Base-by-base conservation (phyloP, 1,140 invertebrate genomes). In the Carposina sasakii region DNA sequence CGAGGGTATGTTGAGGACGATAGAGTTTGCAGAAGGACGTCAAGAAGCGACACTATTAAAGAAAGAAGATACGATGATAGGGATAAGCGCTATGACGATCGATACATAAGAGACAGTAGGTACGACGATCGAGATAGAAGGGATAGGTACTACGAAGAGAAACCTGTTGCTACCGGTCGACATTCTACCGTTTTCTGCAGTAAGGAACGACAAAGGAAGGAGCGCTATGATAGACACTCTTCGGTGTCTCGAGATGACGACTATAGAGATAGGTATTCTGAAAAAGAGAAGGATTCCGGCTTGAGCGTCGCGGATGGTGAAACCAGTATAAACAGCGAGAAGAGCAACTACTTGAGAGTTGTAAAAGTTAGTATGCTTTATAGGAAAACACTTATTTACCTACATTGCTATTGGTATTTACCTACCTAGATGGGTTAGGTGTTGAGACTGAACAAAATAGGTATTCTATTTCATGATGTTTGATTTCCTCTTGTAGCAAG, bases 401-500 rank as follows among this genome's bases (percentile, higher is more conserved):
- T n/a, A n/a, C n/a, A n/a, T n/a, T n/a, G n/a, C n/a, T n/a, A n/a
- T n/a, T n/a, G n/a, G n/a, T n/a, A n/a, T n/a, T n/a, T n/a, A n/a
- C n/a, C n/a, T n/a, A n/a, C n/a, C n/a, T n/a, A n/a, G n/a, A n/a
- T n/a, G n/a, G n/a, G n/a, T n/a, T n/a, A n/a, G n/a, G n/a, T n/a
- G n/a, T n/a, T n/a, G n/a, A n/a, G n/a, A n/a, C n/a, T n/a, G n/a
- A n/a, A n/a, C n/a, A n/a, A n/a, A n/a, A n/a, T n/a, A n/a, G n/a
- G n/a, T n/a, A n/a, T n/a, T n/a, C 12, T 34, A 21, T 3, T 39
- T 21, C 4, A 21, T 39, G 3, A 21, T n/a, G n/a, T n/a, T n/a
- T n/a, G n/a, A n/a, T n/a, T n/a, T n/a, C n/a, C n/a, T n/a, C 34
- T 64, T 65, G 5, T 51, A 83, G 79, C 79, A 83, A 75, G 76